Conservation (phyloP, 1,140 invertebrate genomes). For the Drosophila novamexicana region DNA sequence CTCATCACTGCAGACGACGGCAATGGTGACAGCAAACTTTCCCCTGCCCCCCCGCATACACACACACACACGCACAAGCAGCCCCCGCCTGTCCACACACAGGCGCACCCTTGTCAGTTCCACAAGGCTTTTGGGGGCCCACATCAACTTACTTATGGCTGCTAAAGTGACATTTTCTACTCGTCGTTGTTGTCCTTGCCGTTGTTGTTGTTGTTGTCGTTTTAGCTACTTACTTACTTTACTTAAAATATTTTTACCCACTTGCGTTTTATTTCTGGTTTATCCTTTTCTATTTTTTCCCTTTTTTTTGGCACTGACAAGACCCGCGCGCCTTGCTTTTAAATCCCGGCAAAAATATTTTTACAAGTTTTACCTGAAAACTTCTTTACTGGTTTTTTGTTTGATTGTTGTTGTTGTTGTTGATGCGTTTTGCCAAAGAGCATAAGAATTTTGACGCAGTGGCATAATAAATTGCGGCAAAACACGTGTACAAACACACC, state of each 20-base stretch:
- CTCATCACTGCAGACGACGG: constrained; percentile 36
- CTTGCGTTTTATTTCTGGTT: constrained; percentile 31
- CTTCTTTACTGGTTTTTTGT: constrained; percentile 31
- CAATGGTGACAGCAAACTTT: constrained; percentile 36
- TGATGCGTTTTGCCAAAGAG: constrained; percentile 65
- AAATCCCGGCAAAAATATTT: constrained; percentile 68
- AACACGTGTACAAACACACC: constrained; percentile 63
- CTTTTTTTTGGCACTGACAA: not conserved
- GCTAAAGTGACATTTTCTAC: constrained; percentile 52
- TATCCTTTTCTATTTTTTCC: constrained; percentile 24
- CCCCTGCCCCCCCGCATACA: not conserved
- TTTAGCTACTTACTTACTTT: constrained; percentile 55
- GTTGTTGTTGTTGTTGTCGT: constrained; percentile 9
- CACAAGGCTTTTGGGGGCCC: constrained; percentile 17
- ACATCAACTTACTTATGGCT: constrained; percentile 41
- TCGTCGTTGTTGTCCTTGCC: not conserved
- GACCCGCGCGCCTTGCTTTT: not conserved
- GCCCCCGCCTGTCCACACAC: not conserved
- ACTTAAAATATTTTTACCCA: constrained; percentile 60
- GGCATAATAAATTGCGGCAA: constrained; percentile 72
- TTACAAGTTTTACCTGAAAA: constrained; percentile 28
- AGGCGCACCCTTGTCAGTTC: constrained; percentile 24
- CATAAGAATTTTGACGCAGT: constrained; percentile 52
- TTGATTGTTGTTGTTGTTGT: constrained; percentile 31
- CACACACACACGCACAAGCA: not conserved